Base-by-base conservation (phyloP, 2,113 vertebrate species). In the Hippoglossus stenolepis region DNA sequence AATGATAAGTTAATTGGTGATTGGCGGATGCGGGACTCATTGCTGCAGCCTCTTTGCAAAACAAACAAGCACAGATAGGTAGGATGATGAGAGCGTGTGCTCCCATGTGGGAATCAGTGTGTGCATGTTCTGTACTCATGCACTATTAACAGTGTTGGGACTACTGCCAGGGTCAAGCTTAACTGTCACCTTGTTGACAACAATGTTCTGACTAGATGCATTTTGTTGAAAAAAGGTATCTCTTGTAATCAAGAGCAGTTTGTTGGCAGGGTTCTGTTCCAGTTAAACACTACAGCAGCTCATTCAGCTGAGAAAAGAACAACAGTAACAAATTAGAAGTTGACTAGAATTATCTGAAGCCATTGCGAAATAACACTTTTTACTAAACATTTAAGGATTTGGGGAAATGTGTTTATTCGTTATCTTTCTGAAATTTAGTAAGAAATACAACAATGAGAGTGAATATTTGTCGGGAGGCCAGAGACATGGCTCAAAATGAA, bases 91-190 rank as follows among this genome's bases (percentile, higher is more conserved):
- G 40, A 72, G 65, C 62, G 26, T 57, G 58, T 72, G 69, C 73
- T 47, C 61, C 53, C 4, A 10, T 69, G 75, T 40, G 62, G n/a
- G 17, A 20, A 10, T 35, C 17, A 38, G 28, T n/a, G 28, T 12
- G 59, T 61, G 18, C 54, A 24, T 61, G 28, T 61, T 61, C 59
- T 31, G 59, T 61, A 24, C 21, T 57, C 54, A 24, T 57, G 54
- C 54, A 57, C 54, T 59, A 59, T 59, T 59, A 14, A 59, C 57
- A 72, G 77, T 58, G 53, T 67, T 79, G 57, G 83, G 80, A 75
- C 15, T 13, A 15, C 24, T 31, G 81, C 85, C 87, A 88, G 84
- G 75, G 57, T 82, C 66, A 56, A 83, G 89, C 83, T 85, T 84
- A 89, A 47, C 85, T 77, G 75, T 79, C 8, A 21, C 49, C 64